These are phyloP conservation scores for Nerophis ophidion DNA, from an alignment of 2,113 vertebrate genomes.

Conservation along the genomic window DNA sequence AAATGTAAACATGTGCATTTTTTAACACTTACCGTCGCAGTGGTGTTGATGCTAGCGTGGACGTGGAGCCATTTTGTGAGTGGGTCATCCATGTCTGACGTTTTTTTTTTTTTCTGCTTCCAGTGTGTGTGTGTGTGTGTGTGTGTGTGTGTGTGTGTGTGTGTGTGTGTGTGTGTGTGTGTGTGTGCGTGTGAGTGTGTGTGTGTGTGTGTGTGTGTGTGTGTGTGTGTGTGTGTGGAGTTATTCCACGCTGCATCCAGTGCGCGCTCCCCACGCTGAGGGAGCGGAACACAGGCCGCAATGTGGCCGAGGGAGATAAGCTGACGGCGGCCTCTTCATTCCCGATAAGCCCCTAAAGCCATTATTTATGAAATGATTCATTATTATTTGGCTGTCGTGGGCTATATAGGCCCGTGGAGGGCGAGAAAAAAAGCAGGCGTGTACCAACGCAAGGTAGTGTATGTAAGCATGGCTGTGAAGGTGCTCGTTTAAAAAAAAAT, in stretches of 20 bases:
- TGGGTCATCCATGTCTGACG: constrained; percentile 82
- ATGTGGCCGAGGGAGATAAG: constrained; percentile 90
- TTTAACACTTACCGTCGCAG: constrained; percentile 74
- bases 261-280: constrained; percentile 82
- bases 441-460: constrained; percentile 45
- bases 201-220: constrained; percentile 58
- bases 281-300: constrained; percentile 87
- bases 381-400: constrained; percentile 88
- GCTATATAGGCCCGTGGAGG: constrained; percentile 78
- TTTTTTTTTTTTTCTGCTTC: constrained; percentile 65
- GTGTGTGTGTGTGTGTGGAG: constrained; percentile 71
- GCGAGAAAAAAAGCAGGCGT: constrained; percentile 64
- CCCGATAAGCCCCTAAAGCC: constrained; percentile 88
- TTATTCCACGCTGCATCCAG: constrained; percentile 83
- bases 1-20: constrained; percentile 25
- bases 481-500: constrained; percentile 38
- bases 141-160: too few species aligned
- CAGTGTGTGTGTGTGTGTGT: constrained; percentile 71
- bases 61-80: constrained; percentile 90
- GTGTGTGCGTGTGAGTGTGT: constrained; percentile 62
- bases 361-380: constrained; percentile 96
- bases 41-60: constrained; percentile 80
- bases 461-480: constrained; percentile 44
- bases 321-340: constrained; percentile 82
- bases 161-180: constrained; percentile 43